Evolutionary conservation across 2,888 invertebrate genomes (phyloP).

Genomic region (Entomobrya multifasciata): DNA sequence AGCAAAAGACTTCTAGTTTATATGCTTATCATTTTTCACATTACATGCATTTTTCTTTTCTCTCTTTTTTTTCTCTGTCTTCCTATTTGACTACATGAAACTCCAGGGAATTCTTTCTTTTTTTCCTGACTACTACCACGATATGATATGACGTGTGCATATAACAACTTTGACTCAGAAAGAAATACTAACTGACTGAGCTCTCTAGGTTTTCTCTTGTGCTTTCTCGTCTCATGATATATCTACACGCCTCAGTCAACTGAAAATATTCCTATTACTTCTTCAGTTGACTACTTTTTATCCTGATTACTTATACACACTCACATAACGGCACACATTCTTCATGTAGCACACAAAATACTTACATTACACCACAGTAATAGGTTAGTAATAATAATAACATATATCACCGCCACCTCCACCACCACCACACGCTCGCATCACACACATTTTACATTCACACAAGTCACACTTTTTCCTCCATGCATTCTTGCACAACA

Average conservation of each 20-base stretch:
- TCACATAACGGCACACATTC: conserved; percentile 38
- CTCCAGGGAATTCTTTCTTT: conserved; percentile 41
- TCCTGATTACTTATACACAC: conserved; percentile 59
- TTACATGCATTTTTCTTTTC: conserved; percentile 23
- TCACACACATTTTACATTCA: conserved; percentile 46
- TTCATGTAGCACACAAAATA: conserved; percentile 3
- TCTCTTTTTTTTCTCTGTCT: conserved; percentile 23
- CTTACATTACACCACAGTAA: background rate
- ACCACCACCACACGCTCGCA: too few species aligned
- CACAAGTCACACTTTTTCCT: conserved; percentile 44
- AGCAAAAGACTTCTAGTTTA: conserved; percentile 37
- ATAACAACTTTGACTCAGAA: background rate
- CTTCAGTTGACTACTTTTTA: conserved; percentile 49
- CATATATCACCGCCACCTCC: background rate
- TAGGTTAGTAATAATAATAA: conserved; percentile 27
- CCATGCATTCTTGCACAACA: background rate
- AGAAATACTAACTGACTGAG: conserved; percentile 20
- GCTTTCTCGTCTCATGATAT: conserved; percentile 2
- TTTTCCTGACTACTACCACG: conserved; percentile 4
- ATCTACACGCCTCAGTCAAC: conserved; percentile 49
- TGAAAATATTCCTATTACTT: conserved; percentile 56
- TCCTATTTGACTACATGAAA: conserved; percentile 13
- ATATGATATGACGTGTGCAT: background rate
- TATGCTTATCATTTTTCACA: conserved; percentile 56
- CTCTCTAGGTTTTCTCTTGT: background rate